phyloP scores from a whole-genome alignment of 2,888 invertebrate species.

The Caenorhabditis afra region DNA sequence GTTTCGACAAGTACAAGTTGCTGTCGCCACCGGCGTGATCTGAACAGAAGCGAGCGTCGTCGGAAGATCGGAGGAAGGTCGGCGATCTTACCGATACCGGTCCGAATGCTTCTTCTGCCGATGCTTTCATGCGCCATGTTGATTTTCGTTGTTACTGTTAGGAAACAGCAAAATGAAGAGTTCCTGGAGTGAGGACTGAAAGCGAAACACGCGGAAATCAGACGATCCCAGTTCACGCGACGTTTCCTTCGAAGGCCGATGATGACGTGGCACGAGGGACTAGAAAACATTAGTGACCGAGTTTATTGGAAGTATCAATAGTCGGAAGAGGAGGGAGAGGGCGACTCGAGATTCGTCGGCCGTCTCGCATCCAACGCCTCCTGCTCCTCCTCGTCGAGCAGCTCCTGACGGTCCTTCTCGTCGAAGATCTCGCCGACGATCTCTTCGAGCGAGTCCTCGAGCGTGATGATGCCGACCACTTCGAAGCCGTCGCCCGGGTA shows the following conservation, averaged over 20 bases:
- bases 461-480: constrained; percentile 63
- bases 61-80: not conserved
- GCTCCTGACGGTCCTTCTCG: constrained; percentile 54
- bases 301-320: too few relatives aligned
- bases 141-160: not conserved
- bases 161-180: constrained; percentile 4
- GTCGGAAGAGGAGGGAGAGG: too few relatives aligned
- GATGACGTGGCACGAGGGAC: too few relatives aligned
- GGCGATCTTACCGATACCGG: constrained; percentile 11
- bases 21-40: constrained; percentile 43
- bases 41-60: not conserved
- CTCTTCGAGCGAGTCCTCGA: constrained; percentile 67
- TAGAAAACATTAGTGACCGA: too few relatives aligned
- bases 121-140: constrained; percentile 28
- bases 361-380: too few relatives aligned
- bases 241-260: too few relatives aligned
- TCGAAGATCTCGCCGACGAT: constrained; percentile 67
- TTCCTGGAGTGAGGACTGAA: too few relatives aligned
- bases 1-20: not conserved
- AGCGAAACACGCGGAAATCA: too few relatives aligned
- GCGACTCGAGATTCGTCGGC: too few relatives aligned
- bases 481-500: constrained; percentile 22
- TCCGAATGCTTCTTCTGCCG: constrained; percentile 15
- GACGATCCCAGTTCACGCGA: not conserved
- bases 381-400: too few relatives aligned